Evolutionary conservation across 2,113 vertebrate species (phyloP).

Genomic region (Urocolius indicus): DNA sequence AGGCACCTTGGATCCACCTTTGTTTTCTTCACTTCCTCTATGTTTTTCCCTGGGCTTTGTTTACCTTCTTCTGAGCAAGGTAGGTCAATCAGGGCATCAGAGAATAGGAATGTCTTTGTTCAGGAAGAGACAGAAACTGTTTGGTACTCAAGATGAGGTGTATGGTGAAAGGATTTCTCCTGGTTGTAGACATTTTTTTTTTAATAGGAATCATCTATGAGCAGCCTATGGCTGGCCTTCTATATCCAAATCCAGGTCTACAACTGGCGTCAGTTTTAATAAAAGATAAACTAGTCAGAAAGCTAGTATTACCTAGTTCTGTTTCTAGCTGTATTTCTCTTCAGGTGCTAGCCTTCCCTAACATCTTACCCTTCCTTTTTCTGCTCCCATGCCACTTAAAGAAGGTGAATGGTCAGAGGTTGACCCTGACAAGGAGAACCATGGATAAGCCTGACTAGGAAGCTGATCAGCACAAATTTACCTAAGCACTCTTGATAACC

Average conservation of each 20-base stretch:
- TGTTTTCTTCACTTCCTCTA: background rate
- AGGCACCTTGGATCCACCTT: background rate
- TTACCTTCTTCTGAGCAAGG: background rate
- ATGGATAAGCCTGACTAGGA: background rate
- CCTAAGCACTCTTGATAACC: background rate
- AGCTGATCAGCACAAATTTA: background rate
- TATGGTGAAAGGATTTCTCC: background rate
- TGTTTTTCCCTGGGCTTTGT: background rate
- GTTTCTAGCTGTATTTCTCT: background rate
- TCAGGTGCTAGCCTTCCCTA: background rate
- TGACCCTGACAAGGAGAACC: background rate
- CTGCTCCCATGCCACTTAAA: background rate
- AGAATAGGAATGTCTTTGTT: background rate
- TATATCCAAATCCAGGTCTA: background rate
- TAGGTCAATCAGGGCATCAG: background rate
- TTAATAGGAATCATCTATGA: background rate
- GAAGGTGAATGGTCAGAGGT: background rate
- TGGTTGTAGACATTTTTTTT: background rate
- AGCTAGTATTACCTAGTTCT: background rate
- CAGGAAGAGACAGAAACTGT: background rate
- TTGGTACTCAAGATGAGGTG: background rate
- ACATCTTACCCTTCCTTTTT: background rate
- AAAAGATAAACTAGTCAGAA: background rate
- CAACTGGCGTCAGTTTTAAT: background rate
- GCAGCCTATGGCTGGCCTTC: background rate